Conservation (phyloP, 1,140 invertebrate species). For the Cydia strobilella region DNA sequence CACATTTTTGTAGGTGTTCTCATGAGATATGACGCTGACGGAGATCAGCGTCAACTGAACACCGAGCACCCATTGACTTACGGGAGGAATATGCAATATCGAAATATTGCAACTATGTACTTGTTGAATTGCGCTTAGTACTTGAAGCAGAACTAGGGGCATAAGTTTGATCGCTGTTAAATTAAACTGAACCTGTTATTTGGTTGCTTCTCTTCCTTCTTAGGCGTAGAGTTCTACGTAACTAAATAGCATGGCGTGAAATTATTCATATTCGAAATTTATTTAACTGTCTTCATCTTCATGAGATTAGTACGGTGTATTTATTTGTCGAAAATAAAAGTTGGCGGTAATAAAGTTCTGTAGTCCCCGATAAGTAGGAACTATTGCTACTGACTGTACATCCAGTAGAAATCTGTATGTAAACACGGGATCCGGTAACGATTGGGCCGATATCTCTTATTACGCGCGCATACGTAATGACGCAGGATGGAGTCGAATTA, state of each 20-base stretch:
- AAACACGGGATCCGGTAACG: constrained; percentile 12
- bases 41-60: not conserved
- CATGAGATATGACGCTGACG: not conserved
- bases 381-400: not conserved
- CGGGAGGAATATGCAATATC: not conserved
- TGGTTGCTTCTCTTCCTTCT: not conserved
- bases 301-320: not conserved
- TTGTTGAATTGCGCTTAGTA: not conserved
- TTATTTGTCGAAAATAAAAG: not conserved
- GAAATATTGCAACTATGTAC: not conserved
- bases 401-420: constrained; percentile 15
- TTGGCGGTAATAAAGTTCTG: too few relatives aligned
- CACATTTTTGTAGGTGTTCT: not conserved
- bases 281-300: not conserved
- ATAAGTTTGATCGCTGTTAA: not conserved
- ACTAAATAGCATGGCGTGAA: not conserved
- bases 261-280: not conserved
- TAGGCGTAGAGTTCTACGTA: not conserved
- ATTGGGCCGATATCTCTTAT: constrained; percentile 19
- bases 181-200: not conserved
- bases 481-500: constrained; percentile 9
- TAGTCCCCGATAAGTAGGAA: too few relatives aligned
- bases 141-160: not conserved
- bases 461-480: constrained; percentile 10
- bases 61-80: not conserved